Evolutionary conservation across 1,140 invertebrate species (phyloP).

Genomic region (Stenopsyche tienmushanensis): DNA sequence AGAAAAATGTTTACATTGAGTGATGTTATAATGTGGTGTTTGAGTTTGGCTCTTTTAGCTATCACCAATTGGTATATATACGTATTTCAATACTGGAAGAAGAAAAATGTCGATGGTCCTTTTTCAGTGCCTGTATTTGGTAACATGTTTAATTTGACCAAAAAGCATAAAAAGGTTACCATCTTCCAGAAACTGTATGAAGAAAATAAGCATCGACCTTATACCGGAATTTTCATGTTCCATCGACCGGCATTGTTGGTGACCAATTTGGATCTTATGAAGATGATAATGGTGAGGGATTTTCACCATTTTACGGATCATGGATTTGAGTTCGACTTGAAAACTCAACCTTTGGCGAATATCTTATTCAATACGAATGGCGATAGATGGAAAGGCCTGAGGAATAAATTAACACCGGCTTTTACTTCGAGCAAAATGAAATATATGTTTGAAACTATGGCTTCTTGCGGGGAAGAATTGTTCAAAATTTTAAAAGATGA

Average conservation of each 20-base stretch:
- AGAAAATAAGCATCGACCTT: constrained; percentile 48
- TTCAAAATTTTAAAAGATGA: background rate
- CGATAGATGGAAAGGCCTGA: constrained; percentile 57
- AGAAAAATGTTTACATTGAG: no score
- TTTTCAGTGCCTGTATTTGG: constrained; percentile 1
- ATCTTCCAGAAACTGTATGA: constrained; percentile 47
- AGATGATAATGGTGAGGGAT: constrained; percentile 60
- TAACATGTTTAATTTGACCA: constrained; percentile 1
- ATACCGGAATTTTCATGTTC: constrained; percentile 51
- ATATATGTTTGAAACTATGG: constrained; percentile 48
- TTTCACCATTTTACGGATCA: constrained; percentile 52
- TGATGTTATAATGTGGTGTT: no score
- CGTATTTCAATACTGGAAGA: constrained; percentile 26
- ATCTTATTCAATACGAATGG: constrained; percentile 55
- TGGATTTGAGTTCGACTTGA: constrained; percentile 49
- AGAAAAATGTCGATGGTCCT: constrained; percentile 11
- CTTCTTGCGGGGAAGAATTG: constrained; percentile 18
- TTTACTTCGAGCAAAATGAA: constrained; percentile 56
- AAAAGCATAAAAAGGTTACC: no score
- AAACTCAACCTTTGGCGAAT: constrained; percentile 55
- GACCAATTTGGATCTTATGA: constrained; percentile 43
- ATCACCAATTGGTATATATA: no score
- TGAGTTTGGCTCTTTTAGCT: no score
- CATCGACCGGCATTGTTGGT: constrained; percentile 50
- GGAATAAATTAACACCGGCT: no score